Evolutionary conservation across 2,113 vertebrate genomes (phyloP).

Genomic region (Apistogramma diplotaenia): DNA sequence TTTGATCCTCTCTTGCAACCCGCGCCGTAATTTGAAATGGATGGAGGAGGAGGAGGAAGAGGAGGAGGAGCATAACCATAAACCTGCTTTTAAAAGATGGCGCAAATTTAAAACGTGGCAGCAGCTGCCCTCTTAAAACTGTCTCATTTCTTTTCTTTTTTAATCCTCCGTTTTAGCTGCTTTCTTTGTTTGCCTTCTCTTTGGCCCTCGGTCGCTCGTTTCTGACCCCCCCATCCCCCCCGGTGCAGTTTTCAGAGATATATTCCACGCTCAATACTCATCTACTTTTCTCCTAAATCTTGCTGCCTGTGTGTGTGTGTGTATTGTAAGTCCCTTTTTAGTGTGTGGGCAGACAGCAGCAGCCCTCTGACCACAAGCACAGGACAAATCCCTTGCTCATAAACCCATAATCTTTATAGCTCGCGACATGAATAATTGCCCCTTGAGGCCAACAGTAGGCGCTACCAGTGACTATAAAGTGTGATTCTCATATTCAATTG

Average conservation of each 20-base stretch:
- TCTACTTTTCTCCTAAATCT: constrained; percentile 60
- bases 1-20: constrained; percentile 44
- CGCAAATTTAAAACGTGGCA: neutral
- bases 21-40: constrained; percentile 31
- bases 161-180: neutral
- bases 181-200: constrained; percentile 32
- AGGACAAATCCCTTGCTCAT: constrained; percentile 60
- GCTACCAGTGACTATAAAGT: constrained; percentile 25
- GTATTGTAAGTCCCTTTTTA: constrained; percentile 13
- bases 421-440: constrained; percentile 40
- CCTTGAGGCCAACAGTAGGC: constrained; percentile 31
- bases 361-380: constrained; percentile 46
- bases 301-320: constrained; percentile 15
- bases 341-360: constrained; percentile 29
- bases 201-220: neutral
- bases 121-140: neutral
- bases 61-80: neutral
- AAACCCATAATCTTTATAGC: constrained; percentile 60
- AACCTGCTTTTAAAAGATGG: constrained; percentile 33
- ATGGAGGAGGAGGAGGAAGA: neutral
- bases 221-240: constrained; percentile 40
- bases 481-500: neutral
- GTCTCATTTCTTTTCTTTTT: neutral
- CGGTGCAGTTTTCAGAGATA: constrained; percentile 51
- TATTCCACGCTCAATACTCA: constrained; percentile 49